Base-by-base conservation (phyloP, 92 coral and sea anemone genomes). In the Phenganax marumi region DNA sequence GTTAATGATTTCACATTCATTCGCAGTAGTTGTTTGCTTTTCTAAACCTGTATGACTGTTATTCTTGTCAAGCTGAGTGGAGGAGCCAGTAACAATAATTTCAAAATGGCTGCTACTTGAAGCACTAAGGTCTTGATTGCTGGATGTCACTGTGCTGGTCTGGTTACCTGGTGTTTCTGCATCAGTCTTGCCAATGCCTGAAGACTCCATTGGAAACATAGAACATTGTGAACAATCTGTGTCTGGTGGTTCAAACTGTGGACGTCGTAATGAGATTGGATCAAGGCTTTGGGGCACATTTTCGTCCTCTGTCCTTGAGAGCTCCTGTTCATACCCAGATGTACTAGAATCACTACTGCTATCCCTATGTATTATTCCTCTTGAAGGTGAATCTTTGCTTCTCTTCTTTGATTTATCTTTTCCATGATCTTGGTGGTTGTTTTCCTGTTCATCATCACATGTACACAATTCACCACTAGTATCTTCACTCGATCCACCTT, bases 401-500 rank as follows among this genome's bases (percentile, higher is more conserved):
- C 12, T 58, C 65, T 58, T 58, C 2, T 23, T 25, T 14, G 50
- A 66, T 66, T 66, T 66, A 25, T n/a, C 49, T 8, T 11, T 25
- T 5, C 26, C 72, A 10, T 8, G 49, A n/a, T 66, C 26, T 3
- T 33, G 68, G 24, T 66, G 26, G 49, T 1, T 66, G 13, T 47
- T 10, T 49, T 66, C 49, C 49, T 66, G 49, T 33, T 66, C 72
- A 66, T 66, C 72, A 66, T 33, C 72, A 66, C 49, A 66, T 23
- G 68, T 19, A 25, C 72, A 7, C 19, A 17, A 66, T 66, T 66
- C 72, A 66, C n/a, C 8, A 24, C 72, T 66, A 10, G 0, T 33
- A 66, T 66, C 72, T 19, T 66, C 17, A 9, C 5, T 10, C 0
- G 49, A 16, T 25, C 49, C 50, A 24, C 1, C 13, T 22, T 33